Conservation (phyloP, 2,888 invertebrate species). For the Hirtodrosophila alboralis region DNA sequence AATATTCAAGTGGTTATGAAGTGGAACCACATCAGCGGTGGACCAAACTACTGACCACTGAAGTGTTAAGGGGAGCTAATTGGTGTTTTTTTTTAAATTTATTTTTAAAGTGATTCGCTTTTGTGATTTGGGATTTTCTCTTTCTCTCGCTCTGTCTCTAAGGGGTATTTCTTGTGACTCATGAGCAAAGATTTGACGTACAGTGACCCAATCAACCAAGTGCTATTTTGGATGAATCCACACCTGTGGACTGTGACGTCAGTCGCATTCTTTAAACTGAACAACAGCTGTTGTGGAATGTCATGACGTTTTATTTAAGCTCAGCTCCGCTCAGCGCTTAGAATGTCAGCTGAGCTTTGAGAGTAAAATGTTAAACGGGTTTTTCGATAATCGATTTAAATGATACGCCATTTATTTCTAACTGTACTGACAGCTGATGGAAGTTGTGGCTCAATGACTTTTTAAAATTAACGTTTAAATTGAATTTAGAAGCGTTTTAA, state of each 20-base stretch:
- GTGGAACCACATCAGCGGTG: constrained; percentile 52
- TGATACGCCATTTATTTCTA: no score
- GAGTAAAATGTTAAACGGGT: constrained; percentile 32
- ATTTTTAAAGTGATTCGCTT: constrained; percentile 16
- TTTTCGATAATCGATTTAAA: constrained; percentile 21
- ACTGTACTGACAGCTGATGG: no score
- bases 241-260: constrained; percentile 41
- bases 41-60: constrained; percentile 31
- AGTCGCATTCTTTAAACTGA: constrained; percentile 23
- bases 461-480: no score
- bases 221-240: constrained; percentile 2
- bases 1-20: constrained; percentile 48
- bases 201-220: constrained; percentile 11
- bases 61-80: constrained; percentile 32
- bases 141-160: background rate
- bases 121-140: constrained; percentile 41
- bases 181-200: constrained; percentile 6
- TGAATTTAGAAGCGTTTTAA: no score
- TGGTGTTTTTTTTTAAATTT: no score
- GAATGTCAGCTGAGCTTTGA: constrained; percentile 13
- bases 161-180: constrained; percentile 31
- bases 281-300: constrained; percentile 8
- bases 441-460: no score
- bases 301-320: constrained; percentile 26
- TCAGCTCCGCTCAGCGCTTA: constrained; percentile 4